Percentiles rank a stretch among this genome's conserved stretches.
Evolutionary conservation across 2,888 invertebrate species (phyloP).

Genomic region (Caenorhabditis angaria): DNA sequence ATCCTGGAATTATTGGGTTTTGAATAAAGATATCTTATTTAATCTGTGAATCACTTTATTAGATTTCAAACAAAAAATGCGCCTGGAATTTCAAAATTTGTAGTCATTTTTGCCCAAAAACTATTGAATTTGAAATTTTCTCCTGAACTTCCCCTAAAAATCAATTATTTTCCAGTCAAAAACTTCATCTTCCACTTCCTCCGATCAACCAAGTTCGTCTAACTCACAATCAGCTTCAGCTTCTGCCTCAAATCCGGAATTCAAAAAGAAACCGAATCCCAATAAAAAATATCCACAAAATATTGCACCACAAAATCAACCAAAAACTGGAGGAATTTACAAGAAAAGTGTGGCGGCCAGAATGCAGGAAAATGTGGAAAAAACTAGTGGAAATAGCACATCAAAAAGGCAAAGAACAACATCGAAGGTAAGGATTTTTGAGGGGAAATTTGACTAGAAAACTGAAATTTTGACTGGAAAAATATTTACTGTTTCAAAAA

Average conservation of each 20-base stretch:
- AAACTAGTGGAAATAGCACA: neutral
- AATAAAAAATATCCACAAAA: conserved; percentile 16
- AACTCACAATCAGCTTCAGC: too few species aligned
- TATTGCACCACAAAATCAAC: neutral
- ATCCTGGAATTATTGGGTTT: too few species aligned
- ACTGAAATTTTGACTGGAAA: neutral
- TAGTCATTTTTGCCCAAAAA: too few species aligned
- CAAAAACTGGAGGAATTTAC: neutral
- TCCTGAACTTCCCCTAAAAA: too few species aligned
- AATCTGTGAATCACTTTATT: neutral
- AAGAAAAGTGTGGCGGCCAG: conserved; percentile 24
- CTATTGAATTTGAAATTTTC: too few species aligned
- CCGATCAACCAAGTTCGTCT: too few species aligned
- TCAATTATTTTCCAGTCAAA: too few species aligned
- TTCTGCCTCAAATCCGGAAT: too few species aligned
- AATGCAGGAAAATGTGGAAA: conserved; percentile 30
- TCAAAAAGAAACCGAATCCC: conserved; percentile 6
- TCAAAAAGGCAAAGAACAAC: neutral
- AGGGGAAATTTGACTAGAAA: neutral
- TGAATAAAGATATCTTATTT: neutral
- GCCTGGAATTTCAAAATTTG: too few species aligned
- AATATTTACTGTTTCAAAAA: too few species aligned
- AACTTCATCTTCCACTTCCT: too few species aligned
- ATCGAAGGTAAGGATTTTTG: neutral
- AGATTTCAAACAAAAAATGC: neutral